Evolutionary conservation across 2,113 vertebrate species (phyloP).

Genomic region (Taurulus bubalis): DNA sequence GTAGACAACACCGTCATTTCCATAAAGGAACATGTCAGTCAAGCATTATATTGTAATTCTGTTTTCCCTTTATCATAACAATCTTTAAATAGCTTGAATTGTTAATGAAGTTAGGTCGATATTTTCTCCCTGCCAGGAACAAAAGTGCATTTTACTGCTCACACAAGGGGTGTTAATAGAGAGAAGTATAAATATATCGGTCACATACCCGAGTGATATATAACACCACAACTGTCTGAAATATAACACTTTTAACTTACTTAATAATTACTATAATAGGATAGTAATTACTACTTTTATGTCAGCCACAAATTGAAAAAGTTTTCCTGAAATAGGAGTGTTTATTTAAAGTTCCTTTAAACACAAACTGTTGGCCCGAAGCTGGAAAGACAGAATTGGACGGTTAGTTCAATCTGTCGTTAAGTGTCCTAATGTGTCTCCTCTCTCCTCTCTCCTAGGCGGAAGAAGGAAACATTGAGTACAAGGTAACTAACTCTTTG

Average conservation of each 20-base stretch:
- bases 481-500: slow-evolving; percentile 86
- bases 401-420: not conserved
- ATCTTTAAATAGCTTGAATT: not conserved
- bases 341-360: not conserved
- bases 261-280: not conserved
- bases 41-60: rapidly evolving
- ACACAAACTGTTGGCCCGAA: not conserved
- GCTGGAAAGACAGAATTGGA: not conserved
- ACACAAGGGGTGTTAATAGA: not conserved
- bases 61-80: rapidly evolving
- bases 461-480: slow-evolving; percentile 98
- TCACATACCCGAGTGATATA: not conserved
- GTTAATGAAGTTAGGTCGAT: not conserved
- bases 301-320: not conserved
- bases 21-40: rapidly evolving
- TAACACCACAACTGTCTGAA: not conserved
- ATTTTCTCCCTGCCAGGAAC: not conserved
- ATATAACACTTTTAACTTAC: not conserved
- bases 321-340: not conserved
- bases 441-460: slow-evolving; percentile 83
- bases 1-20: not conserved
- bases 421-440: slow-evolving; percentile 6
- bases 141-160: not conserved
- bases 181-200: not conserved
- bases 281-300: not conserved